Conservation (phyloP, 2,797 vertebrate genomes). For the Fringilla coelebs region DNA sequence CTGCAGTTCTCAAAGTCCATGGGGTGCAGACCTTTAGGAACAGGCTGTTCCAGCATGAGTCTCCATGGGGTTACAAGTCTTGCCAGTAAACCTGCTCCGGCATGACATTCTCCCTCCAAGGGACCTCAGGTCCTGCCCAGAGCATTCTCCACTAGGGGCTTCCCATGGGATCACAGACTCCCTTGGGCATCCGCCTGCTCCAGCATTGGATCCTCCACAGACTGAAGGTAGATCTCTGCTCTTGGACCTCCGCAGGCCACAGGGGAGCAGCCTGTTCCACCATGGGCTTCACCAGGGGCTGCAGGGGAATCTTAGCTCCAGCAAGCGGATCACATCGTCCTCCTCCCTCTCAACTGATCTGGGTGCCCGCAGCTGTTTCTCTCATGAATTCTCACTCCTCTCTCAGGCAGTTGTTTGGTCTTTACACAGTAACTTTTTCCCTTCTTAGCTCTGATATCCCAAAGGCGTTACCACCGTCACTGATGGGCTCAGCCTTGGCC, state of each 20-base stretch:
- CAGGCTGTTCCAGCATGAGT: not conserved
- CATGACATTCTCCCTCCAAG: not conserved
- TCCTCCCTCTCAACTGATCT: not conserved
- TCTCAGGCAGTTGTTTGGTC: not conserved
- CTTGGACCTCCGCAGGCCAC: no score
- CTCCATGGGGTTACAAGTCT: rapidly evolving
- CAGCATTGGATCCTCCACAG: not conserved
- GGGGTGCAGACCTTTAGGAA: not conserved
- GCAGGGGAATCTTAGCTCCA: not conserved
- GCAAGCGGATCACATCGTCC: not conserved
- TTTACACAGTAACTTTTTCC: not conserved
- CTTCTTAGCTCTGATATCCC: not conserved
- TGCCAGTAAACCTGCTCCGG: not conserved
- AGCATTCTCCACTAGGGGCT: rapidly evolving
- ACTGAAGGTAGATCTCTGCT: not conserved
- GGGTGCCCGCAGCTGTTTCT: not conserved
- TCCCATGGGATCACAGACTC: not conserved
- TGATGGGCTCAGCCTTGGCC: not conserved
- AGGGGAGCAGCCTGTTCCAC: not conserved
- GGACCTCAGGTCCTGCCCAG: not conserved
- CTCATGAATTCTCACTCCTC: not conserved
- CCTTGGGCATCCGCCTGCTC: not conserved
- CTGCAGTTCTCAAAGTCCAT: not conserved
- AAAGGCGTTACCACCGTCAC: rapidly evolving
- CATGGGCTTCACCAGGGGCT: not conserved